These are phyloP conservation scores for Neopelma chrysocephalum DNA, from an alignment of 2,797 vertebrate genomes.

Conservation along the genomic window DNA sequence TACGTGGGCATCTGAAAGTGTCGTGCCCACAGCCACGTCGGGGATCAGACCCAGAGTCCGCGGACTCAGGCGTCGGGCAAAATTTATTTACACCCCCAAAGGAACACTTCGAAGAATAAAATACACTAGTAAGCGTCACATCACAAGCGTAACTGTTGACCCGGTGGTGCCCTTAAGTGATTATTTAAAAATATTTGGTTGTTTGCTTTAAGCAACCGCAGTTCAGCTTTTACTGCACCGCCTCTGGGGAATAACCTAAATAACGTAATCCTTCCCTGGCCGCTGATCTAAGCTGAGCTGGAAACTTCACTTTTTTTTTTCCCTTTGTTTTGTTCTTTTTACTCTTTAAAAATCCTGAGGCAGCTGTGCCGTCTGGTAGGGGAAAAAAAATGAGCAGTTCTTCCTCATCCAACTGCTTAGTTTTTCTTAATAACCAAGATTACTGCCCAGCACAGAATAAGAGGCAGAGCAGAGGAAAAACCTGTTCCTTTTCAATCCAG, in stretches of 20 bases:
- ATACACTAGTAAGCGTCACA: rapidly evolving
- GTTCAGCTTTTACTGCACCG: rapidly evolving
- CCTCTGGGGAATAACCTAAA: background rate
- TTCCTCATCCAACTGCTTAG: background rate
- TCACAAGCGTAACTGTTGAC: rapidly evolving
- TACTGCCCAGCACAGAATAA: rapidly evolving
- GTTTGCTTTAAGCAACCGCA: background rate
- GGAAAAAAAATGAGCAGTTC: background rate
- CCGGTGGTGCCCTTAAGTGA: rapidly evolving
- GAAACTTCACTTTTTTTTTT: rapidly evolving
- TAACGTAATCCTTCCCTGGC: background rate
- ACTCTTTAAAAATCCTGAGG: background rate
- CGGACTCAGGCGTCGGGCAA: background rate
- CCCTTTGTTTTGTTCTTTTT: background rate
- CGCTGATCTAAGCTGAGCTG: background rate
- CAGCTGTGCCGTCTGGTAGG: background rate
- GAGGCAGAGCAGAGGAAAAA: background rate
- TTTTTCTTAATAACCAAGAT: background rate
- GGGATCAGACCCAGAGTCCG: rapidly evolving
- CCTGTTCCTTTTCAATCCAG: rapidly evolving
- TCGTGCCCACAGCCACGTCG: rapidly evolving
- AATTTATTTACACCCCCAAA: background rate
- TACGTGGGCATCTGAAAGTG: rapidly evolving
- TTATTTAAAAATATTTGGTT: rapidly evolving
- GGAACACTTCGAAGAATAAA: background rate